Evolutionary conservation across 2,888 invertebrate genomes (phyloP).

Genomic region (Cremastinae sp.): DNA sequence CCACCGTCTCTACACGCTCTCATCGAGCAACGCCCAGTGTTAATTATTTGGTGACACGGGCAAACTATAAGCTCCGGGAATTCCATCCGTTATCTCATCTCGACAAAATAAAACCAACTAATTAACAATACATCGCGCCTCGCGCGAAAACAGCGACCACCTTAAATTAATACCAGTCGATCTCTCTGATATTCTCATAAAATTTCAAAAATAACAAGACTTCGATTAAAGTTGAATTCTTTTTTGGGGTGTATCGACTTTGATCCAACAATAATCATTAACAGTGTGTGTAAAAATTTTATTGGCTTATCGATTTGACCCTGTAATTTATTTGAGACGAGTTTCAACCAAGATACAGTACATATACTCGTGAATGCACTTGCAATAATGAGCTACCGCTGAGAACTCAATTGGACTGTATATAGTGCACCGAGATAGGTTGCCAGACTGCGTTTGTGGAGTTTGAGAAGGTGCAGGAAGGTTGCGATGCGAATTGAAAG

Average conservation of each 20-base stretch:
- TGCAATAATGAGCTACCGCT: constrained; percentile 43
- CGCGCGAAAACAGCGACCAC: too few relatives aligned
- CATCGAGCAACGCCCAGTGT: constrained; percentile 68
- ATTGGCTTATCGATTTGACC: too few relatives aligned
- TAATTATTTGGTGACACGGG: constrained; percentile 65
- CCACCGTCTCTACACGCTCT: neutral
- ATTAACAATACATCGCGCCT: too few relatives aligned
- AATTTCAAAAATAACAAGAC: too few relatives aligned
- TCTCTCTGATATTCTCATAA: too few relatives aligned
- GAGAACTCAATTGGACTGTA: constrained; percentile 46
- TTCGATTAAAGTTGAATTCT: too few relatives aligned
- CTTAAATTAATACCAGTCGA: too few relatives aligned
- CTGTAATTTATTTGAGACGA: too few relatives aligned
- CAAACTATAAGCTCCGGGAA: constrained; percentile 9
- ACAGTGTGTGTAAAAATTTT: too few relatives aligned
- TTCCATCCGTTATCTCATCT: constrained; percentile 9
- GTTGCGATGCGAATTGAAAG: constrained; percentile 45
- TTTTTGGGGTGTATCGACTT: too few relatives aligned
- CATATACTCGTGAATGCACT: constrained; percentile 34
- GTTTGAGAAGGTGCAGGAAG: constrained; percentile 20
- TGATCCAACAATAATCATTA: too few relatives aligned
- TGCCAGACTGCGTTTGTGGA: constrained; percentile 36
- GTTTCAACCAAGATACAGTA: neutral
- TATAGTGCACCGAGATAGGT: constrained; percentile 22
- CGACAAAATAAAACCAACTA: neutral